Percentiles rank a stretch among this genome's conserved stretches.
phyloP scores from a whole-genome alignment of 2,113 vertebrate genomes.

The Callionymus lyra region DNA sequence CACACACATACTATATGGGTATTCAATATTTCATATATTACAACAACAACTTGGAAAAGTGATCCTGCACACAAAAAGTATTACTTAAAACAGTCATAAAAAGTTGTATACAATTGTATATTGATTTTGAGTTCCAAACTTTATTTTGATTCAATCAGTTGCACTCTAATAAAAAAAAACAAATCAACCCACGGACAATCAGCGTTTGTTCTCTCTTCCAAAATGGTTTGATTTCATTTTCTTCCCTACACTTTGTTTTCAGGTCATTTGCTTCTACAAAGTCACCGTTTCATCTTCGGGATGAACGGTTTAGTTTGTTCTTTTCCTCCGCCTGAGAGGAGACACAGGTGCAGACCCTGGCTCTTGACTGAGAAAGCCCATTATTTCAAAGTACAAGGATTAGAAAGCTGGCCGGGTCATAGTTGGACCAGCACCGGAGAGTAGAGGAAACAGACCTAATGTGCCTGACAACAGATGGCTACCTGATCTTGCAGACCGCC shows the following conservation, averaged over 20 bases:
- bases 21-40: no score
- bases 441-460: slow-evolving; percentile 44
- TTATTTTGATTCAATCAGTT: no score
- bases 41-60: no score
- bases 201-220: background rate
- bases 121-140: no score
- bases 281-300: slow-evolving; percentile 12
- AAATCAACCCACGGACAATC: slow-evolving; percentile 4
- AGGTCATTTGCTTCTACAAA: slow-evolving; percentile 9
- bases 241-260: slow-evolving; percentile 2
- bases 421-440: slow-evolving; percentile 21
- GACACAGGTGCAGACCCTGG: slow-evolving; percentile 38
- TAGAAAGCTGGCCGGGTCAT: slow-evolving; percentile 22
- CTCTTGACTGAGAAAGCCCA: slow-evolving; percentile 31
- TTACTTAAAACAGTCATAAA: no score
- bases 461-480: slow-evolving; percentile 54
- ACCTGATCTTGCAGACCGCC: slow-evolving; percentile 28
- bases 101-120: no score
- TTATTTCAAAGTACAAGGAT: slow-evolving; percentile 43
- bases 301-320: slow-evolving; percentile 8
- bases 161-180: background rate
- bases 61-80: no score
- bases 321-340: slow-evolving; percentile 18
- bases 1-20: no score
- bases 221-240: background rate